A percentile compares a stretch with the other conserved stretches of the same genome.
These are phyloP conservation scores for Crotophaga sulcirostris DNA, from an alignment of 2,113 vertebrate species.

Conservation along the genomic window DNA sequence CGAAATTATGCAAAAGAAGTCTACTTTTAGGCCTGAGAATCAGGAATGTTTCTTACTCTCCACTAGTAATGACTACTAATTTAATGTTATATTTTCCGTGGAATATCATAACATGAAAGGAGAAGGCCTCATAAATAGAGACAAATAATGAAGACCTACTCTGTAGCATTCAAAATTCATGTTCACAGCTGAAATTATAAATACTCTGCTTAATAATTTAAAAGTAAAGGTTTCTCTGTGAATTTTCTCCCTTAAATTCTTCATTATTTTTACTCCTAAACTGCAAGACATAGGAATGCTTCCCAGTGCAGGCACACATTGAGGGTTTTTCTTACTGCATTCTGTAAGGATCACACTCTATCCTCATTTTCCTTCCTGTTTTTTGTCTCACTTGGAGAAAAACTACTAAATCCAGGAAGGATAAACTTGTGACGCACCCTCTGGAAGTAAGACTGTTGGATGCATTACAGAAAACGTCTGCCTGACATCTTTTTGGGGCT, in stretches of 20 bases:
- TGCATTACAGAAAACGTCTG: not conserved
- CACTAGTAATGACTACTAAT: not conserved
- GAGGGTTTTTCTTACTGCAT: not conserved
- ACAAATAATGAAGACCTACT: not conserved
- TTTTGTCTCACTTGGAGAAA: not conserved
- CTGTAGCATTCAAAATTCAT: not conserved
- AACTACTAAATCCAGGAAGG: not conserved
- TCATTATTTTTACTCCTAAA: not conserved
- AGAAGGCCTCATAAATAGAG: rapidly evolving
- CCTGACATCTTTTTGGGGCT: not conserved
- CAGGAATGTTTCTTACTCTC: not conserved
- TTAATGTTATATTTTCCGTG: not conserved
- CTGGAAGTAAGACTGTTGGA: not conserved
- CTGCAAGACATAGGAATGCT: not conserved
- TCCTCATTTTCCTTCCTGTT: not conserved
- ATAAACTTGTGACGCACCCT: not conserved
- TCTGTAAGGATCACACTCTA: not conserved
- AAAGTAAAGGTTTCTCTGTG: not conserved
- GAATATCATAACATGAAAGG: not conserved
- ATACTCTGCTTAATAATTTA: not conserved
- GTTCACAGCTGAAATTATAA: not conserved
- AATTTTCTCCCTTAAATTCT: not conserved
- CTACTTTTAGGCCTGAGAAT: not conserved
- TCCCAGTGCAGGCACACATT: not conserved
- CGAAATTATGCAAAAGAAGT: not conserved